Conservation (phyloP, 2,797 vertebrate genomes). For the Aplochiton taeniatus region DNA sequence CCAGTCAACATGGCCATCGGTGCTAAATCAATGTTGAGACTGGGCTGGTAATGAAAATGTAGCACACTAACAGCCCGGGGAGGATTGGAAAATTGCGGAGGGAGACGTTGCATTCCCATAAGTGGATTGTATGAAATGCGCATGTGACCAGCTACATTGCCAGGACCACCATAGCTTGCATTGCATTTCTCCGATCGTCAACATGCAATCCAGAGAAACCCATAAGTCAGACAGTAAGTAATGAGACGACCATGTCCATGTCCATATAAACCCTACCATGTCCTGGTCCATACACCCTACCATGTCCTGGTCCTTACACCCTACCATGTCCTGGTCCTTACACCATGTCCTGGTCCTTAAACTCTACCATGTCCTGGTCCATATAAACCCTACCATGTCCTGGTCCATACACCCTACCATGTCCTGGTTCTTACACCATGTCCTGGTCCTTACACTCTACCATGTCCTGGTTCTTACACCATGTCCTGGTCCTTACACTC, state of each 20-base stretch:
- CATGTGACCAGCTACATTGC: too few species aligned
- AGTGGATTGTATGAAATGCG: slow-evolving; percentile 19
- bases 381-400: slow-evolving; percentile 23
- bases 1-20: slow-evolving; percentile 22
- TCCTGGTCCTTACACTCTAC: slow-evolving; percentile 16
- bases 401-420: too few species aligned
- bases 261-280: slow-evolving; percentile 18
- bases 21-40: slow-evolving; percentile 47
- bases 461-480: too few species aligned
- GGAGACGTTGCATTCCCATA: too few species aligned
- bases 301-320: too few species aligned
- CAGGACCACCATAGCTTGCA: too few species aligned
- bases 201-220: slow-evolving; percentile 13
- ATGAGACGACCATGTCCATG: slow-evolving; percentile 36
- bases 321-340: too few species aligned
- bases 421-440: too few species aligned
- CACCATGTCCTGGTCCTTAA: slow-evolving; percentile 32
- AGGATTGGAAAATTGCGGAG: slow-evolving; percentile 16
- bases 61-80: slow-evolving; percentile 22
- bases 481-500: slow-evolving; percentile 38
- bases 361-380: too few species aligned
- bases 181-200: too few species aligned
- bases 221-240: slow-evolving; percentile 26
- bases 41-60: slow-evolving; percentile 41
- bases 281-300: slow-evolving; percentile 20